Conservation (phyloP, 2,113 vertebrate species). For the Scalopus aquaticus region DNA sequence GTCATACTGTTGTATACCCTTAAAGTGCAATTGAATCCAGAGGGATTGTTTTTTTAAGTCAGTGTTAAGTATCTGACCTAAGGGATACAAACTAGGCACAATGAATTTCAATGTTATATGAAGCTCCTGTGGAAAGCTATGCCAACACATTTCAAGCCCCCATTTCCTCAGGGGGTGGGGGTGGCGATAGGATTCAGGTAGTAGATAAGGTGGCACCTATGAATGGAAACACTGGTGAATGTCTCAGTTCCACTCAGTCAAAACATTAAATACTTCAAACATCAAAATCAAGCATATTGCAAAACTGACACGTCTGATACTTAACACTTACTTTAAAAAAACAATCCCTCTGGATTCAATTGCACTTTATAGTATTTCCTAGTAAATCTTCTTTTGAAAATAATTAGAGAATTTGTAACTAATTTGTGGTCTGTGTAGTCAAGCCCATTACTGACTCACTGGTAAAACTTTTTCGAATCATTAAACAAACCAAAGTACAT, state of each 20-base stretch:
- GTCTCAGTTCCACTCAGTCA: background rate
- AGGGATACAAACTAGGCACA: background rate
- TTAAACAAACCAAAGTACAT: background rate
- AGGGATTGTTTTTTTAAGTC: background rate
- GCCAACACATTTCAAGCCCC: background rate
- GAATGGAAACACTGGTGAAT: background rate
- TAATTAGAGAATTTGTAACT: constrained; percentile 38
- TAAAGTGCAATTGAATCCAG: background rate
- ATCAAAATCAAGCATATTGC: background rate
- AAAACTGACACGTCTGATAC: background rate
- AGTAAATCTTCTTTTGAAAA: background rate
- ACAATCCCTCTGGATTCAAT: background rate
- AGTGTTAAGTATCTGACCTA: background rate
- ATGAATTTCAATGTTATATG: background rate
- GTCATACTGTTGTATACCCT: background rate
- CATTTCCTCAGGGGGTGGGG: background rate
- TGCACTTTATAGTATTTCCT: background rate
- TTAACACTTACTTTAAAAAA: background rate
- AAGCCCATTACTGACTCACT: constrained; percentile 26
- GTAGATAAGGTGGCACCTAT: background rate
- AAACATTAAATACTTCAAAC: background rate
- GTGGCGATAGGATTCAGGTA: background rate
- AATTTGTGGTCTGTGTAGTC: background rate
- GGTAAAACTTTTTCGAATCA: constrained; percentile 13
- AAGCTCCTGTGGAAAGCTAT: background rate